Percentiles rank a stretch among this genome's conserved stretches.
These are phyloP conservation scores for Melanchra persicariae DNA, from an alignment of 2,888 invertebrate species.

Conservation along the genomic window DNA sequence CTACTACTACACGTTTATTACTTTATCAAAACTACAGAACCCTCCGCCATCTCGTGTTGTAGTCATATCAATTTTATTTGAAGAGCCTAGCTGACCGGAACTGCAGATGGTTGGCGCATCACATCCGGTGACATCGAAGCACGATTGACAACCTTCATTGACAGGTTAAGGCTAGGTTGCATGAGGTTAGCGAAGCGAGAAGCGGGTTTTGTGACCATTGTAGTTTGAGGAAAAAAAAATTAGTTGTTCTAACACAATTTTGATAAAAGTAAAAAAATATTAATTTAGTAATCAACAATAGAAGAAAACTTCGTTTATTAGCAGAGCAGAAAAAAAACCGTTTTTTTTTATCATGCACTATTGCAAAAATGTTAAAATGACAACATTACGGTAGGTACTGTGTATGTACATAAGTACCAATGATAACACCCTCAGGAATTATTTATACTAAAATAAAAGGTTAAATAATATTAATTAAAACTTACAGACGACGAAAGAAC, in stretches of 20 bases:
- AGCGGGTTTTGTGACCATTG: background rate
- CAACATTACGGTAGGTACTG: too few relatives aligned
- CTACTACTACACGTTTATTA: background rate
- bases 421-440: too few relatives aligned
- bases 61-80: conserved; percentile 68
- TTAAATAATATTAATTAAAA: too few relatives aligned
- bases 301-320: too few relatives aligned
- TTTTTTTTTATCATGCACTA: too few relatives aligned
- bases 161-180: conserved; percentile 54
- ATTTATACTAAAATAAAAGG: background rate
- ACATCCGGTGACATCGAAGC: conserved; percentile 82
- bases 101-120: conserved; percentile 80
- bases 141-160: conserved; percentile 81
- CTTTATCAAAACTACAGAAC: conserved; percentile 46
- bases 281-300: too few relatives aligned
- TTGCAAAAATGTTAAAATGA: too few relatives aligned
- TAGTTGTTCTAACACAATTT: too few relatives aligned
- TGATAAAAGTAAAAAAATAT: too few relatives aligned
- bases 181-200: conserved; percentile 57
- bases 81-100: conserved; percentile 76
- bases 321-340: too few relatives aligned
- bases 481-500: too few relatives aligned
- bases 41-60: conserved; percentile 1
- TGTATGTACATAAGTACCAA: too few relatives aligned
- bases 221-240: background rate